phyloP scores from a whole-genome alignment of 2,797 vertebrate genomes.

The Sciurus vulgaris region DNA sequence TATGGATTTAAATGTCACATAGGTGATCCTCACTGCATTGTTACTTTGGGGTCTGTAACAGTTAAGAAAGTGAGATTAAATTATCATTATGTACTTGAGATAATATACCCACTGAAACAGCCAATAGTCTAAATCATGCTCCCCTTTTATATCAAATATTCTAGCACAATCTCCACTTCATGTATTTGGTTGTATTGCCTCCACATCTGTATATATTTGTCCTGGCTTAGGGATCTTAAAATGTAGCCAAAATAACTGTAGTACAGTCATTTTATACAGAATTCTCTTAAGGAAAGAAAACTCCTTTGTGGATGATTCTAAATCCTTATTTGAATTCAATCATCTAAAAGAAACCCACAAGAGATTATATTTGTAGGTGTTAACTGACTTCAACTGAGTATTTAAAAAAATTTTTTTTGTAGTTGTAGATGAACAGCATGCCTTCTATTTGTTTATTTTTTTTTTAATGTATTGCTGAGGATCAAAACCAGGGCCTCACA shows the following conservation, averaged over 20 bases:
- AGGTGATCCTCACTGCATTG: not conserved
- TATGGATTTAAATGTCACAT: not conserved
- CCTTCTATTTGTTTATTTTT: too few species aligned
- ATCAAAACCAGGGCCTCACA: too few species aligned
- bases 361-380: not conserved
- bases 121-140: not conserved
- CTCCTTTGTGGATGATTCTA: not conserved
- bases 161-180: slow-evolving; percentile 26
- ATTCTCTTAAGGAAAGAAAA: slow-evolving; percentile 24
- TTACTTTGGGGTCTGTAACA: not conserved
- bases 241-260: slow-evolving; percentile 27
- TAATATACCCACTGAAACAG: slow-evolving; percentile 18
- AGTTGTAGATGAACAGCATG: too few species aligned
- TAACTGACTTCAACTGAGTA: not conserved
- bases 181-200: slow-evolving; percentile 9
- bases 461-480: too few species aligned
- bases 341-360: not conserved
- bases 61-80: slow-evolving; percentile 43
- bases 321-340: slow-evolving; percentile 32
- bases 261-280: not conserved
- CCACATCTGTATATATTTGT: slow-evolving; percentile 32
- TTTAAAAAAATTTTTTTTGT: too few species aligned
- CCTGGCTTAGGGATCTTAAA: slow-evolving; percentile 56
- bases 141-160: not conserved
- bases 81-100: slow-evolving; percentile 47